Evolutionary conservation across 2,113 vertebrate species (phyloP), one percentile per base, ranked within the genome.

Genomic region (Gavia stellata): DNA sequence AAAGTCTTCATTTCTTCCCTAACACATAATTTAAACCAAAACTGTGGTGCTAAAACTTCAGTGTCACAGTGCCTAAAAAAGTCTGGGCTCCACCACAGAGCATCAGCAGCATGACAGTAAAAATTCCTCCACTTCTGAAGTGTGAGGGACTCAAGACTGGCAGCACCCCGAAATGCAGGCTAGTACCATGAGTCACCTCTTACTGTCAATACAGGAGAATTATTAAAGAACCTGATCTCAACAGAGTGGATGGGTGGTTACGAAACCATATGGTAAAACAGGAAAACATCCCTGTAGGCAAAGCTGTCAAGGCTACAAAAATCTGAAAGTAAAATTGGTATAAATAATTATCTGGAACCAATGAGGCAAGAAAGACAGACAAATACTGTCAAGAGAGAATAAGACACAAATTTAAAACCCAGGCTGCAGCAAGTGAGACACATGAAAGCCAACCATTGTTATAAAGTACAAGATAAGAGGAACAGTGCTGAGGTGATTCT

Each of bases 321-420:
- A 95, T 97, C 79, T 95, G 63, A 90, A 97, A 97, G 80, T 96
- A 85, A 96, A 97, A 97, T 95, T 94, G 52, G 14, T 94, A 90
- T 89, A 94, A 96, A 91, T 95, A 93, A 96, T 96, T 92, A 94
- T 92, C 95, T 87, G 66, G 70, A 97, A 83, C 62, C 93, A 97
- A 92, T 84, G 92, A 95, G 80, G 79, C 86, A 88, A 87, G 65
- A 88, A 93, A 86, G 88, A 71, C 5, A 93, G 83, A 84, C 65
- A 96, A 96, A 89, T 44, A 80, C 49, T 90, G 61, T 85, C 73
- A 87, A 65, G 88, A 86, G 34, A 95, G 59, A 95, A 78, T 65
- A 86, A 93, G 62, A 56, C 25, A 89, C 24, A 94, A 86, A 91
- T 90, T 90, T 82, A 90, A 95, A 96, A 58, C 15, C 16, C 19